Evolutionary conservation across 2,888 invertebrate species (phyloP).

Genomic region (Empis stercorea): DNA sequence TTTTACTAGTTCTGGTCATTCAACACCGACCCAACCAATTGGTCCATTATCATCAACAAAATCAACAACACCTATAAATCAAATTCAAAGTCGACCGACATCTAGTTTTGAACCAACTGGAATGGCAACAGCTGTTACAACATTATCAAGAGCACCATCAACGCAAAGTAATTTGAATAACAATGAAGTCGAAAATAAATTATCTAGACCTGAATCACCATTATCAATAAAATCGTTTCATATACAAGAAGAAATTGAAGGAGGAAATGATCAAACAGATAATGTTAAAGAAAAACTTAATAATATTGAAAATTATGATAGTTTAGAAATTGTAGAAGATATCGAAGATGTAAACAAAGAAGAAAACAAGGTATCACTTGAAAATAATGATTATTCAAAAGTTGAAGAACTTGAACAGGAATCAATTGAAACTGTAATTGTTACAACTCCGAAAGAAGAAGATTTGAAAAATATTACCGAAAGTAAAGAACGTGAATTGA

Average conservation of each 20-base stretch:
- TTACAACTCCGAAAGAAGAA: not conserved
- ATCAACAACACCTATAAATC: no score
- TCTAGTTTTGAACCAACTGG: no score
- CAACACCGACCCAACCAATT: slow-evolving; percentile 9
- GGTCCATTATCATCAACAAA: not conserved
- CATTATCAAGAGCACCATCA: not conserved
- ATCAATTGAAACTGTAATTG: not conserved
- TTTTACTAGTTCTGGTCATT: slow-evolving; percentile 10
- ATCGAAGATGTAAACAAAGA: not conserved
- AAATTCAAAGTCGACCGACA: no score
- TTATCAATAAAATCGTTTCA: slow-evolving; percentile 38
- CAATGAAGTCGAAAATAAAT: not conserved
- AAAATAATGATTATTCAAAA: not conserved
- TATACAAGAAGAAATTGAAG: slow-evolving; percentile 28
- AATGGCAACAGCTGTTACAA: not conserved
- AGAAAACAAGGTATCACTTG: not conserved
- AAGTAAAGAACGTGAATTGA: not conserved
- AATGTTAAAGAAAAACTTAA: not conserved
- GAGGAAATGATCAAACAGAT: slow-evolving; percentile 12
- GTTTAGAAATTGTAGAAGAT: slow-evolving; percentile 9
- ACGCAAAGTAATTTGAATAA: no score
- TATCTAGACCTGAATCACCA: slow-evolving; percentile 19
- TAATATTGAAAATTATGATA: slow-evolving; percentile 5
- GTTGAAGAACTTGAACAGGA: not conserved
- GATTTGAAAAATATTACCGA: not conserved